Percentiles rank a stretch among this genome's conserved stretches.
phyloP scores from a whole-genome alignment of 2,797 vertebrate genomes.

The Lepilemur ruficaudatus region DNA sequence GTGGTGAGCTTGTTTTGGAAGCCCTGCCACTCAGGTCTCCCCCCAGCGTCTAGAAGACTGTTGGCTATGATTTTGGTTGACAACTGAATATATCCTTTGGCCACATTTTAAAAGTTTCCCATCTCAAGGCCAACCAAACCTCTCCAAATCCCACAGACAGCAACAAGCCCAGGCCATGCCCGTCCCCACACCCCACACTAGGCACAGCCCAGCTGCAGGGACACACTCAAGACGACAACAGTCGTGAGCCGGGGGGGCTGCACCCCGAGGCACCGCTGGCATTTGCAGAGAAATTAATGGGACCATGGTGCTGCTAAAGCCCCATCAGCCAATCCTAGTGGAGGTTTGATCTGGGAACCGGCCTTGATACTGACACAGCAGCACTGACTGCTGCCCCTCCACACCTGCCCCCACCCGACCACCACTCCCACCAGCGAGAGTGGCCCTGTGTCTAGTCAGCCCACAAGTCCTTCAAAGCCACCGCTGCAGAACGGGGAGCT shows the following conservation, averaged over 20 bases:
- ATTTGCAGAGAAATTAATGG: background rate
- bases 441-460: background rate
- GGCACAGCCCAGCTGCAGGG: background rate
- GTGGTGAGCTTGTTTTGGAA: background rate
- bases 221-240: accelerated
- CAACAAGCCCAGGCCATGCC: background rate
- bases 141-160: background rate
- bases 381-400: background rate
- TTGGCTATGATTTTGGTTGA: background rate
- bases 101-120: background rate
- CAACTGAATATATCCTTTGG: background rate
- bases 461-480: background rate
- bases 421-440: background rate
- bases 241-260: background rate
- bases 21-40: background rate
- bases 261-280: accelerated
- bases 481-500: background rate
- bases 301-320: accelerated
- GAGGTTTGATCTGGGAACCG: background rate
- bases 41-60: background rate
- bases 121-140: background rate
- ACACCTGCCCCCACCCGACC: no score
- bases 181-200: background rate
- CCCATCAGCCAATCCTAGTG: background rate
- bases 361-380: accelerated